phyloP scores from a whole-genome alignment of 1,140 invertebrate species.

The Habropoda laboriosa region DNA sequence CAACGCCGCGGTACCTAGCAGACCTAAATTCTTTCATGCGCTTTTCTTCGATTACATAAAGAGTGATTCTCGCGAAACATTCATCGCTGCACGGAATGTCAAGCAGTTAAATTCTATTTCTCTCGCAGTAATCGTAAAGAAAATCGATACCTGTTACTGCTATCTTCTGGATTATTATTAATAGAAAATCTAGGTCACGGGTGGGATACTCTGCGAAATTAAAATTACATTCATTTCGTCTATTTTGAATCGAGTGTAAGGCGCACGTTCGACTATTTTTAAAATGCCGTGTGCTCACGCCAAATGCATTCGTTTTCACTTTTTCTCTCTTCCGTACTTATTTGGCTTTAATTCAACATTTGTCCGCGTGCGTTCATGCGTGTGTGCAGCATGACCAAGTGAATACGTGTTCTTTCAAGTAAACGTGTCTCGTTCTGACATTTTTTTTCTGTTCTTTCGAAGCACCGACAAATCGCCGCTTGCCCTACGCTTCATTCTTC shows the following conservation, averaged over 20 bases:
- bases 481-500: too few species aligned
- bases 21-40: neutral
- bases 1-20: neutral
- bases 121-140: neutral
- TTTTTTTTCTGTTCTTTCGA: too few species aligned
- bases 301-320: too few species aligned
- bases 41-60: neutral
- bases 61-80: too few species aligned
- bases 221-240: neutral
- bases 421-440: too few species aligned
- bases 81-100: neutral
- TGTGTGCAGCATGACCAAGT: too few species aligned
- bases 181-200: neutral
- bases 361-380: too few species aligned
- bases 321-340: too few species aligned
- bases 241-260: neutral
- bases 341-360: too few species aligned
- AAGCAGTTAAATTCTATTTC: neutral
- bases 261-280: neutral
- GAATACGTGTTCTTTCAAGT: too few species aligned
- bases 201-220: neutral
- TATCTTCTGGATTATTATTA: slow-evolving; percentile 1
- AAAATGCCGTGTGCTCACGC: neutral
- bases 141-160: neutral
- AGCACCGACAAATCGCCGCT: too few species aligned